These are phyloP conservation scores for Diachasmimorpha longicaudata DNA, from an alignment of 1,140 invertebrate species.

Conservation along the genomic window DNA sequence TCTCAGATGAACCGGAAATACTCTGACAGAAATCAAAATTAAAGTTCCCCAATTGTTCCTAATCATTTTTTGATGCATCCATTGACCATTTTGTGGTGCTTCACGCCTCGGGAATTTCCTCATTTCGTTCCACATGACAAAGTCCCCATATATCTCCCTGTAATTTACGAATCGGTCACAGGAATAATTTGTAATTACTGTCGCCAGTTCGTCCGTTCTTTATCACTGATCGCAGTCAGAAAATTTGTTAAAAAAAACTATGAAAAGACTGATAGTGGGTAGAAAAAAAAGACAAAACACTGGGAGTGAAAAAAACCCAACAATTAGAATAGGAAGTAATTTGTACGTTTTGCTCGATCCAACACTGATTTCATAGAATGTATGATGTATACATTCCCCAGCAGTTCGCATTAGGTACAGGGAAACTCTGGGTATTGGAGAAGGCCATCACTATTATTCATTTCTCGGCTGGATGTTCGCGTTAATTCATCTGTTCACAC, in stretches of 20 bases:
- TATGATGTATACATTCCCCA: background rate
- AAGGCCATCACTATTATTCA: conserved; percentile 31
- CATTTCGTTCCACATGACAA: no score
- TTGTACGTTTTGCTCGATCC: background rate
- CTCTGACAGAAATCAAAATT: no score
- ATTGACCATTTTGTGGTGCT: no score
- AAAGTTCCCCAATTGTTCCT: no score
- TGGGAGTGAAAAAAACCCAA: background rate
- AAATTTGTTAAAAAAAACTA: background rate
- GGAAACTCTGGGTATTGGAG: conserved; percentile 6
- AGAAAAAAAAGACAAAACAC: background rate
- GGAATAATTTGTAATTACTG: background rate
- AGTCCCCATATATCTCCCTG: background rate
- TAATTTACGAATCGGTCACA: background rate
- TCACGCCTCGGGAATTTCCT: no score
- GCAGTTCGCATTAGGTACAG: background rate
- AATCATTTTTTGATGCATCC: no score
- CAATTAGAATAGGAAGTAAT: background rate
- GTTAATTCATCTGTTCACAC: conserved; percentile 33
- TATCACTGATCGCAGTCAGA: background rate
- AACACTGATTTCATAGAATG: background rate
- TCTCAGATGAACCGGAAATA: no score
- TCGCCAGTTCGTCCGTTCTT: background rate
- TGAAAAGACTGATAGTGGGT: background rate
- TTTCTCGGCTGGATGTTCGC: conserved; percentile 34